Percentiles rank a stretch among this genome's conserved stretches.
Conservation (phyloP, 2,113 vertebrate genomes). For the Eulemur rufifrons region DNA sequence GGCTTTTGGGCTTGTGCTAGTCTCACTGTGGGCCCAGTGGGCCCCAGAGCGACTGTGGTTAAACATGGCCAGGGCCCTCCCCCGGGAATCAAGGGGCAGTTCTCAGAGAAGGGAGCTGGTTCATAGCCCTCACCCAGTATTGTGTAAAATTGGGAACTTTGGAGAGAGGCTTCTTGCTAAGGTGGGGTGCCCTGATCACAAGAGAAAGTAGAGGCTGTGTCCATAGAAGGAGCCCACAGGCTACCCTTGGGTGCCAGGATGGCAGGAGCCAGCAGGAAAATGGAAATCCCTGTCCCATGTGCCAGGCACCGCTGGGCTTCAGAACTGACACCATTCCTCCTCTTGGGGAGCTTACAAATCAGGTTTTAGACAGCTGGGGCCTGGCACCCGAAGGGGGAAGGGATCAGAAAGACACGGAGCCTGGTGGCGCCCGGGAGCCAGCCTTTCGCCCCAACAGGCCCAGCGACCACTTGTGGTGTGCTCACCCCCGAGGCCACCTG, state of each 20-base stretch:
- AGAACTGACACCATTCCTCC: not conserved
- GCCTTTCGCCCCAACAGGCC: not conserved
- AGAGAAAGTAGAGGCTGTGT: not conserved
- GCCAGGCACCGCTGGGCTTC: not conserved
- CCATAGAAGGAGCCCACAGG: not conserved
- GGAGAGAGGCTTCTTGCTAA: not conserved
- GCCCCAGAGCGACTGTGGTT: no score
- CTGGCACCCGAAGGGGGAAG: not conserved
- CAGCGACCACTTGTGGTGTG: fast-evolving
- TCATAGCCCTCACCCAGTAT: not conserved
- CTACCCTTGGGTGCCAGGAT: not conserved
- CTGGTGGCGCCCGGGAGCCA: not conserved
- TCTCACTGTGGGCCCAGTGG: no score
- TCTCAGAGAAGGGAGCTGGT: not conserved
- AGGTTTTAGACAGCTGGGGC: not conserved
- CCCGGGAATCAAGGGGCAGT: not conserved
- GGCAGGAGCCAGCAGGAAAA: not conserved
- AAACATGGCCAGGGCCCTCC: not conserved
- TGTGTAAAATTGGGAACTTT: not conserved
- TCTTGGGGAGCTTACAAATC: not conserved
- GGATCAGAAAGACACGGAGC: not conserved
- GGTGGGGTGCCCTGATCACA: not conserved
- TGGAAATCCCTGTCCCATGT: not conserved
- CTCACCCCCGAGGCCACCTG: not conserved
- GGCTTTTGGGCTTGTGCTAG: no score